These are phyloP conservation scores for Progne subis DNA, from an alignment of 2,113 vertebrate species.

Conservation along the genomic window DNA sequence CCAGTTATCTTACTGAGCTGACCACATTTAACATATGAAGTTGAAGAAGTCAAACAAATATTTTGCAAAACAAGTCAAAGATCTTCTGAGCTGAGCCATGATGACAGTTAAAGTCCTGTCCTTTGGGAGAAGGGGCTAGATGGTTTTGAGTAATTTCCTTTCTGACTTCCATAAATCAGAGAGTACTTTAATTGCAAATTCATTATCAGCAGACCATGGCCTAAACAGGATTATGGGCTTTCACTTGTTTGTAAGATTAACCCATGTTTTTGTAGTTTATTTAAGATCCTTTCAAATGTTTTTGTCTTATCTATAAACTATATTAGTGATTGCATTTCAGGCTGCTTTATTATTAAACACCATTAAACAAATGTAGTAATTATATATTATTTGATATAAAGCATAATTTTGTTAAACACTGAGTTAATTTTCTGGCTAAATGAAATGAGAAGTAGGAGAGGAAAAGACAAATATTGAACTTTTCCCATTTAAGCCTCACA, in stretches of 20 bases:
- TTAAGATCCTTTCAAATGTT: background rate
- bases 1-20: background rate
- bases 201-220: slow-evolving; percentile 16
- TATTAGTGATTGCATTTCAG: background rate
- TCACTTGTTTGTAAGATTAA: slow-evolving; percentile 10
- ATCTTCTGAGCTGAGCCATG: background rate
- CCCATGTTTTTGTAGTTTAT: background rate
- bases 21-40: background rate
- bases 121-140: background rate
- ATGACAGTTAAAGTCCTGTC: background rate
- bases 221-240: slow-evolving; percentile 8
- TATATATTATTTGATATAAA: background rate
- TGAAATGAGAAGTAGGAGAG: background rate
- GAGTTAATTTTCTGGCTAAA: slow-evolving; percentile 3
- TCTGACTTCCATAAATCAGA: slow-evolving; percentile 55
- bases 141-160: slow-evolving; percentile 31
- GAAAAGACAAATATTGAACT: background rate
- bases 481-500: background rate
- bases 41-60: slow-evolving; percentile 14
- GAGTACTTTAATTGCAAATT: slow-evolving; percentile 23
- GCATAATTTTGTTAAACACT: background rate
- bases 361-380: background rate
- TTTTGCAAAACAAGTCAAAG: slow-evolving; percentile 34
- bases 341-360: background rate
- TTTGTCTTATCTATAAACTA: slow-evolving; percentile 9